Conservation (phyloP, 2,113 vertebrate species). For the Acanthisitta chloris region DNA sequence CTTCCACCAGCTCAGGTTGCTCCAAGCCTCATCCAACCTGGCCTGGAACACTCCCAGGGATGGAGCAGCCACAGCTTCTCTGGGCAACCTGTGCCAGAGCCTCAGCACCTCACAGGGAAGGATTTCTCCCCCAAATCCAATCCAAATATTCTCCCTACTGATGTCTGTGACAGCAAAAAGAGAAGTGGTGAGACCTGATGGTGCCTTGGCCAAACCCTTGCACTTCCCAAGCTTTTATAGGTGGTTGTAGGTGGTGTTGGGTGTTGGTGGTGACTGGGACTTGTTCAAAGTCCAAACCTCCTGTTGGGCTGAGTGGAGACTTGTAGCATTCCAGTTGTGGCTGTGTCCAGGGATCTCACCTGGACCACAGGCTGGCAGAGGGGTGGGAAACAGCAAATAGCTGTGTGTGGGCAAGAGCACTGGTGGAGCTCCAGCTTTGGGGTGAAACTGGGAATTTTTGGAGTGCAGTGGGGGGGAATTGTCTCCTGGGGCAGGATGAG, state of each 20-base stretch:
- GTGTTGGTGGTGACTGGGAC: fast-evolving
- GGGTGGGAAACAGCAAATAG: not conserved
- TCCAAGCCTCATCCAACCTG: not conserved
- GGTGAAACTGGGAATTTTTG: not conserved
- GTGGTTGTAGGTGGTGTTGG: fast-evolving
- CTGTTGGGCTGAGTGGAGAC: not conserved
- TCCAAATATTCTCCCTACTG: no score
- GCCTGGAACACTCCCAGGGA: not conserved
- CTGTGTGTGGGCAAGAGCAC: not conserved
- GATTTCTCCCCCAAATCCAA: not conserved
- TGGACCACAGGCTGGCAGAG: fast-evolving
- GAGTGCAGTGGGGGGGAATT: fast-evolving
- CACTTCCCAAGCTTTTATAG: fast-evolving
- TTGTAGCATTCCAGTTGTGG: fast-evolving
- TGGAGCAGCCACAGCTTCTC: not conserved
- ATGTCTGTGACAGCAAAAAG: not conserved
- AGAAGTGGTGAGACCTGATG: fast-evolving
- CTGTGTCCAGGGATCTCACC: not conserved
- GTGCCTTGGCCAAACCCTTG: not conserved
- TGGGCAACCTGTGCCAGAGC: not conserved
- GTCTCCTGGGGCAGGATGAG: not conserved
- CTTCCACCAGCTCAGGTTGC: not conserved
- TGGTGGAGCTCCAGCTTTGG: fast-evolving
- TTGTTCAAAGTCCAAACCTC: not conserved
- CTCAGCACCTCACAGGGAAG: not conserved